Base-by-base conservation (phyloP, 2,888 invertebrate genomes). In the Balanococcus diminutus region DNA sequence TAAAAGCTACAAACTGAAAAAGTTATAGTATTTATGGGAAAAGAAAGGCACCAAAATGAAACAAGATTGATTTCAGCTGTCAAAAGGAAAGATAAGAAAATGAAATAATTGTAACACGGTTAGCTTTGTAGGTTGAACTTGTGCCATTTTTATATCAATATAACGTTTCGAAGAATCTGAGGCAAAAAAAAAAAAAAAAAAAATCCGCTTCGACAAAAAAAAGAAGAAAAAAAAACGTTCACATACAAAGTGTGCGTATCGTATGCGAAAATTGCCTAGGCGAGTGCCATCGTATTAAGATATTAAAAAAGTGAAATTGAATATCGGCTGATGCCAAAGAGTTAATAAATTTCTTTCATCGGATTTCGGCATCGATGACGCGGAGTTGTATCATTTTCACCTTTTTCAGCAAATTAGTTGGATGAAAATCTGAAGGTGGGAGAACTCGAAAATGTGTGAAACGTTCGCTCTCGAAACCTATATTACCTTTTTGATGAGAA, bases 91-190 rank as follows among this genome's bases (percentile, higher is more conserved):
- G 75, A 79, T 79, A 36, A 79, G 75, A 79, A 79, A 79, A 79
- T 79, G 19, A 79, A 79, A 79, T 79, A 79, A 79, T 79, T 79
- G 75, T 79, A 79, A 79, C 36, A 79, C 75, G n/a, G 75, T 79
- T 79, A 36, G 31, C 75, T 79, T 79, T 79, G 31, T 79, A 79
- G 36, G 36, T 28, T 67, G 67, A 67, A 67, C 28, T 28, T 67
- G 67, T 67, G 31, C 67, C 67, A 67, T 67, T 67, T 67, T 67
- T 67, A 67, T 67, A 67, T 67, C 67, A 28, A 67, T 67, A 67
- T 67, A 67, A 67, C 67, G 67, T 67, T 67, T 28, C 28, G 28
- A n/a, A n/a, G n/a, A n/a, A n/a, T n/a, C 28, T 19, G 19, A 56
- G 2, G 2, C 9, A 22, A 9, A 22, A 56, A 14, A 56, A 22